Evolutionary conservation across 2,797 vertebrate species (phyloP).

Genomic region (Chlorospingus flavigularis): DNA sequence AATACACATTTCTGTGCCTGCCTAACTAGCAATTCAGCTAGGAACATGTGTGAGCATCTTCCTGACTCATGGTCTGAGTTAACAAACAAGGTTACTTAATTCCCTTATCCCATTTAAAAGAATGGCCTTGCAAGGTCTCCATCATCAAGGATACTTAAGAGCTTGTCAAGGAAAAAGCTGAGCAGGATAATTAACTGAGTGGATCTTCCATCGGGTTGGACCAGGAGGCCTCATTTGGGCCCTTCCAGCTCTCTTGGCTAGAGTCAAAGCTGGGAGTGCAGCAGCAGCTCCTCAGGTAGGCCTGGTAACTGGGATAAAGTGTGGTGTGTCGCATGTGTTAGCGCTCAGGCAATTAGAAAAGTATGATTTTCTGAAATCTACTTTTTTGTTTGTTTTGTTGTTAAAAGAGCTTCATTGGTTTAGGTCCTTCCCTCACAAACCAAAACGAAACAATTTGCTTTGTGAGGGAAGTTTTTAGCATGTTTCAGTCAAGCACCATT

Average conservation of each 20-base stretch:
- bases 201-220: background rate
- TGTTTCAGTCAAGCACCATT: background rate
- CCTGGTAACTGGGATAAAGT: background rate
- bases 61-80: rapidly evolving
- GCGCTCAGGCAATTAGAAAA: background rate
- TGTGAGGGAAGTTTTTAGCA: background rate
- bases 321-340: background rate
- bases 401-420: background rate
- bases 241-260: background rate
- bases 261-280: rapidly evolving
- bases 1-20: background rate
- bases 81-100: background rate
- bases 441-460: background rate
- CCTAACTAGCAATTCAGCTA: background rate
- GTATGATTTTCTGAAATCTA: background rate
- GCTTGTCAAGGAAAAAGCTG: background rate
- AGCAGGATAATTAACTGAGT: background rate
- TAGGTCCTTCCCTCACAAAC: background rate
- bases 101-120: background rate
- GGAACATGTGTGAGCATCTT: background rate
- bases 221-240: rapidly evolving
- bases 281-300: background rate
- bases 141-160: background rate
- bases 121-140: background rate
- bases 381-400: too few relatives aligned